phyloP scores from a whole-genome alignment of 2,113 vertebrate genomes.

The Lepidothrix coronata region DNA sequence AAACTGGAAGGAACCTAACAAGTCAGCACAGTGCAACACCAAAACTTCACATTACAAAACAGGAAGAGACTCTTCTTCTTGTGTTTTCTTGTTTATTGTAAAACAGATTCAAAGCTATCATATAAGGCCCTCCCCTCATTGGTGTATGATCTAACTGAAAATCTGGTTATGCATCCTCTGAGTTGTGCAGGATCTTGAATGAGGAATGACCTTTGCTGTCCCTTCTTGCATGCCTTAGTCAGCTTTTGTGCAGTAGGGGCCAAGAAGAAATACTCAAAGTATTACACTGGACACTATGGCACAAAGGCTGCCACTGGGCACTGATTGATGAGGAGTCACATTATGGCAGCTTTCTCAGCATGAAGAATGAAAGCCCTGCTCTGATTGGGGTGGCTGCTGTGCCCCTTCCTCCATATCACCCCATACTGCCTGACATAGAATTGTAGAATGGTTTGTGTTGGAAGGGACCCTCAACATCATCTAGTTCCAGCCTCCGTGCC shows the following conservation, averaged over 20 bases:
- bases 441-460: neutral
- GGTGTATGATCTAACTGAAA: neutral
- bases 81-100: neutral
- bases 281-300: neutral
- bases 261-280: neutral
- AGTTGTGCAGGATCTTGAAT: neutral
- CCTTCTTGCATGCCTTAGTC: neutral
- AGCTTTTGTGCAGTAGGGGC: neutral
- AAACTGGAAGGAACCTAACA: neutral
- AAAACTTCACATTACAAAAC: neutral
- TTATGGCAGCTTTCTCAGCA: accelerated
- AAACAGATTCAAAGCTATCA: neutral
- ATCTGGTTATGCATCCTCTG: neutral
- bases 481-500: neutral
- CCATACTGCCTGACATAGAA: accelerated
- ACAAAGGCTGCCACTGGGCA: neutral
- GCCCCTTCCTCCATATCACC: too few relatives aligned
- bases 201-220: neutral
- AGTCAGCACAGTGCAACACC: accelerated
- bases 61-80: neutral
- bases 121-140: neutral
- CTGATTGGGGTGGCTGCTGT: accelerated
- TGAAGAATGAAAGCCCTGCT: neutral
- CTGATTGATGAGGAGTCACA: neutral
- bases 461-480: neutral